A percentile compares a stretch with the other conserved stretches of the same genome.
These are phyloP conservation scores for Nannoperca australis DNA, from an alignment of 2,797 vertebrate species.

Conservation along the genomic window DNA sequence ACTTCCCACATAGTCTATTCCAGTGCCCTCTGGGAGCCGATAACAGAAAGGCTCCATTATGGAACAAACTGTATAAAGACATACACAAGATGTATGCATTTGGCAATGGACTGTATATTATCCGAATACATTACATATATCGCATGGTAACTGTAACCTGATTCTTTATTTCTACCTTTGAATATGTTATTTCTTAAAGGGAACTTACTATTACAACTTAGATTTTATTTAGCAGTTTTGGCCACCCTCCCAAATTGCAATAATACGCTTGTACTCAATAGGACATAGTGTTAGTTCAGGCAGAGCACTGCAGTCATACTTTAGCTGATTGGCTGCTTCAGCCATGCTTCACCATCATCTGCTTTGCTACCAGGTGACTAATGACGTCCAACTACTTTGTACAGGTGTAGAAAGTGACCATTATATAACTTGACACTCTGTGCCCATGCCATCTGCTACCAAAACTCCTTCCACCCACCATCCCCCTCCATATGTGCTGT, in stretches of 20 bases:
- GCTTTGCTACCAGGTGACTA: neutral
- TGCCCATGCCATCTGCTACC: neutral
- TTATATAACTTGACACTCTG: neutral
- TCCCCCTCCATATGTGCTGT: no score
- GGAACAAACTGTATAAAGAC: constrained; percentile 12
- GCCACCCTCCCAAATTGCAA: neutral
- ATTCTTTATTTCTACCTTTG: neutral
- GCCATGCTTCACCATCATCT: neutral
- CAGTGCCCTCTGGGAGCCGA: neutral
- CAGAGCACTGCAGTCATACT: neutral
- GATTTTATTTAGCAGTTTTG: neutral
- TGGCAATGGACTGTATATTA: neutral
- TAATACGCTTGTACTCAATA: neutral
- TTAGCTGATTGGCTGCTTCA: neutral
- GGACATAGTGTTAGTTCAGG: neutral
- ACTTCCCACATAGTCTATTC: constrained; percentile 14
- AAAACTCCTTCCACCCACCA: neutral
- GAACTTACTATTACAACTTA: neutral
- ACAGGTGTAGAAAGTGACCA: neutral
- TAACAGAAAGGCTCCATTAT: constrained; percentile 22
- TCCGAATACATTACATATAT: no score
- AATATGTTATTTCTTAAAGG: neutral
- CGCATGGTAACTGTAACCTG: neutral
- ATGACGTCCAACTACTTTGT: neutral
- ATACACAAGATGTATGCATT: constrained; percentile 11